Percentiles rank a stretch among this genome's conserved stretches.
Evolutionary conservation across 2,113 vertebrate species (phyloP).

Genomic region (Chloebia gouldiae): DNA sequence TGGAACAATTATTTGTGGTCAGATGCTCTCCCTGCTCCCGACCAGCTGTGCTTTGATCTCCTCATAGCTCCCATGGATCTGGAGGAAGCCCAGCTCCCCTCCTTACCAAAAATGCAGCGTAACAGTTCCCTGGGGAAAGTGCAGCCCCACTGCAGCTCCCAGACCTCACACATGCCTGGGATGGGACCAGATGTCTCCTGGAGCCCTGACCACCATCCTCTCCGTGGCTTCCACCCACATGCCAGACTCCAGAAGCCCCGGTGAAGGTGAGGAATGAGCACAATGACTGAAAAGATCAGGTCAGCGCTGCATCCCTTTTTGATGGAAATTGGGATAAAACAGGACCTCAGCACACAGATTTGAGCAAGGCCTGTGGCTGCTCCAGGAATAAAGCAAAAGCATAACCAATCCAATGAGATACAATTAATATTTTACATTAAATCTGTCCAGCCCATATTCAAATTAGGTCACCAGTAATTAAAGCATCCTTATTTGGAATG

Average conservation of each 20-base stretch:
- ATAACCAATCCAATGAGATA: background rate
- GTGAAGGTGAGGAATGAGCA: background rate
- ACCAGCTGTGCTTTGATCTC: background rate
- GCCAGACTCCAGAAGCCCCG: rapidly evolving
- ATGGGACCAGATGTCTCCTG: background rate
- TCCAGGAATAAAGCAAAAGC: background rate
- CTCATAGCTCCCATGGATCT: background rate
- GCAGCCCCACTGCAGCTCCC: background rate
- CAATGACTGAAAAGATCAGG: background rate
- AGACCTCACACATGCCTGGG: background rate
- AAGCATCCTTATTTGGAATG: background rate
- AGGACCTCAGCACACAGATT: background rate
- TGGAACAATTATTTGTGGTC: background rate
- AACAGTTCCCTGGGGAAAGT: background rate
- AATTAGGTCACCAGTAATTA: slow-evolving; percentile 46
- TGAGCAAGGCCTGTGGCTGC: background rate
- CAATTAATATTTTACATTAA: slow-evolving; percentile 22
- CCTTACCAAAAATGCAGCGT: background rate
- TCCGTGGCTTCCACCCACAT: rapidly evolving
- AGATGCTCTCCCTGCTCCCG: background rate
- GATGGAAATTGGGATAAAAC: background rate
- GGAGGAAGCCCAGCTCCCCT: background rate
- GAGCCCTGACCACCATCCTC: background rate
- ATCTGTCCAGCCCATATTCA: background rate
- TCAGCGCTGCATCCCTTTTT: rapidly evolving